phyloP scores from a whole-genome alignment of 2,888 invertebrate genomes.

The Augochlorella aurata region DNA sequence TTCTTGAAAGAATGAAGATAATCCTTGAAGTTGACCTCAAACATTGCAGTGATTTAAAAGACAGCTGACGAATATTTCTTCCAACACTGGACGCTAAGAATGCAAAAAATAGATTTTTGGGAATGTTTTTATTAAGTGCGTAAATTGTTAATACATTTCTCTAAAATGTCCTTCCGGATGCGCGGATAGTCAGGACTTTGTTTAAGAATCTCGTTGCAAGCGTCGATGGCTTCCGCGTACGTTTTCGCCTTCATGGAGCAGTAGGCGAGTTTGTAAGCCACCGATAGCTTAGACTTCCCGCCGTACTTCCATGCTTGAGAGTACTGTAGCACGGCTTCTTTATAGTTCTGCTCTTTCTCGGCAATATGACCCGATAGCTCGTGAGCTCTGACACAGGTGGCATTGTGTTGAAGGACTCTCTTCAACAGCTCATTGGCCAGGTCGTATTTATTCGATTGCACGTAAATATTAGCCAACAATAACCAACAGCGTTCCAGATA shows the following conservation, averaged over 20 bases:
- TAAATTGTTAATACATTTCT: slow-evolving; percentile 92
- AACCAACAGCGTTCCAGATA: slow-evolving; percentile 98
- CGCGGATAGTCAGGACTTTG: slow-evolving; percentile 94
- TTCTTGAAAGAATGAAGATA: background rate
- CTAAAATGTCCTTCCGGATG: slow-evolving; percentile 95
- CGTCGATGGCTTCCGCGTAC: slow-evolving; percentile 95
- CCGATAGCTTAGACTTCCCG: slow-evolving; percentile 90
- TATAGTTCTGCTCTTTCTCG: slow-evolving; percentile 96
- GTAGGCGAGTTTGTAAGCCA: slow-evolving; percentile 96
- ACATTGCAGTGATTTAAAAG: no score
- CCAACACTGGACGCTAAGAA: background rate
- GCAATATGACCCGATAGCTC: slow-evolving; percentile 91
- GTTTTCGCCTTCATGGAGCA: slow-evolving; percentile 94
- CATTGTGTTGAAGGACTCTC: slow-evolving; percentile 90
- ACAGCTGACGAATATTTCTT: background rate
- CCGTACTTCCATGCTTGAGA: slow-evolving; percentile 93
- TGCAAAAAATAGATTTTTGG: background rate
- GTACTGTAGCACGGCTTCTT: slow-evolving; percentile 91
- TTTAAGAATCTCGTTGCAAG: slow-evolving; percentile 91
- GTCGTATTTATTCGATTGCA: slow-evolving; percentile 92
- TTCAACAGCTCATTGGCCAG: slow-evolving; percentile 92
- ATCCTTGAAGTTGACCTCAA: background rate
- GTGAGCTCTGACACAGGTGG: slow-evolving; percentile 94
- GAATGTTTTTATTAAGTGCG: slow-evolving; percentile 83
- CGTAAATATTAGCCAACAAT: slow-evolving; percentile 94